Conservation (phyloP, 2,113 vertebrate genomes). For the Octodon degus region DNA sequence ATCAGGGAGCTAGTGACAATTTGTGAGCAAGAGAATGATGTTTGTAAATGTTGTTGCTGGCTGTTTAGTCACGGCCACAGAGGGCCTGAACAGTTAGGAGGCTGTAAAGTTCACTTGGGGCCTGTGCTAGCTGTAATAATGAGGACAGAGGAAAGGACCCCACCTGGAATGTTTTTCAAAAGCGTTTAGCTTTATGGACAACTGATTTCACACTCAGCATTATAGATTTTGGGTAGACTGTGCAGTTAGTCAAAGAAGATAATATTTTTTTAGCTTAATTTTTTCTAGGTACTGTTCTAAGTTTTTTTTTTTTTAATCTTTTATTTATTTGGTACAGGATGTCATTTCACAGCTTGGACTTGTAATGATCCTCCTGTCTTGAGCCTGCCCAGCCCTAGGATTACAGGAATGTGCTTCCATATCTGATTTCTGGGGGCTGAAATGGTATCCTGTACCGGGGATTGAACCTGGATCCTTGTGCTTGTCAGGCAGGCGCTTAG, state of each 20-base stretch:
- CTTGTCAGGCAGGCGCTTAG: too few relatives aligned
- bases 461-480: too few relatives aligned
- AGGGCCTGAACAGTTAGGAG: neutral
- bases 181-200: neutral
- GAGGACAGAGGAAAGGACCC: neutral
- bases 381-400: too few relatives aligned
- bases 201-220: neutral
- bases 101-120: neutral
- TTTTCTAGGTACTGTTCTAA: neutral
- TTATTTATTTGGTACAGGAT: too few relatives aligned
- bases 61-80: neutral
- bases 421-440: too few relatives aligned
- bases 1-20: neutral
- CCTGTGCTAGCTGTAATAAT: neutral
- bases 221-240: neutral
- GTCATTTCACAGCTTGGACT: too few relatives aligned
- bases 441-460: too few relatives aligned
- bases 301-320: too few relatives aligned
- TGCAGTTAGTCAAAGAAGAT: neutral
- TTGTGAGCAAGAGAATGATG: neutral
- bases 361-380: too few relatives aligned
- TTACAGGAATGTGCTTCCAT: too few relatives aligned
- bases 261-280: neutral
- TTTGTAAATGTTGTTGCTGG: neutral
- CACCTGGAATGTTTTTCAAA: neutral